Base-by-base conservation (phyloP, 2,797 vertebrate genomes). In the Setipinna tenuifilis region DNA sequence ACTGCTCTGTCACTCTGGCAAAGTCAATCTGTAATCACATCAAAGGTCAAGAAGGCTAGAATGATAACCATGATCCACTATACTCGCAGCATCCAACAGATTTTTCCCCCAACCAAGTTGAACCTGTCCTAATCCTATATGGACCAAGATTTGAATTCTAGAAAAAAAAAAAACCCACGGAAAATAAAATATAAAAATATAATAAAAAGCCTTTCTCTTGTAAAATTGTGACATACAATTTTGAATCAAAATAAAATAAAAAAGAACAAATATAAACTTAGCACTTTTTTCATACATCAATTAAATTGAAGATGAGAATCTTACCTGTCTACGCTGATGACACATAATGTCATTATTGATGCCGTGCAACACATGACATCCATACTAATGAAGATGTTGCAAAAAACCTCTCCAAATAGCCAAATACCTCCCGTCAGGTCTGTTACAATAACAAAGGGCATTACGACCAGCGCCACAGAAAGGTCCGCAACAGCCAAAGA, bases 251-350 rank as follows among this genome's bases (percentile, higher is more conserved):
- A 54, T 54, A 14, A 41, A 54, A 54, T 54, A 54, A 10, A 54
- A 54, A 54, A 54, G 50, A 54, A 25, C 23, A 31, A 11, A 31
- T 31, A 28, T 68, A 3, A 25, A 25, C 12, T 28, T 3, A 14
- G 25, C 11, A 28, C 25, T 68, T 28, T 1, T 31, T 68, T 68
- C 2, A 5, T 62, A n/a, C 12, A 31, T 14, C 6, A 31, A 10
- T 71, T 71, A n/a, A 59, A 3, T 59, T 19, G 3, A 31, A 35
- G 31, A 11, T 46, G 61, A 16, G 31, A 16, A n/a, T 16, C 83
- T 84, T 86, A 86, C 87, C 87, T 88, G 85, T 88, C 87, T 9
- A 88, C 82, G 61, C 87, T 88, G 54, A 88, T 88, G 46, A 84
- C 85, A 59, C 85, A 86, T 31, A 88, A 57, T 58, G 83, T 88